Percentiles rank a stretch among this genome's conserved stretches.
These are phyloP conservation scores for Channa argus DNA, from an alignment of 2,113 vertebrate species.

Conservation along the genomic window DNA sequence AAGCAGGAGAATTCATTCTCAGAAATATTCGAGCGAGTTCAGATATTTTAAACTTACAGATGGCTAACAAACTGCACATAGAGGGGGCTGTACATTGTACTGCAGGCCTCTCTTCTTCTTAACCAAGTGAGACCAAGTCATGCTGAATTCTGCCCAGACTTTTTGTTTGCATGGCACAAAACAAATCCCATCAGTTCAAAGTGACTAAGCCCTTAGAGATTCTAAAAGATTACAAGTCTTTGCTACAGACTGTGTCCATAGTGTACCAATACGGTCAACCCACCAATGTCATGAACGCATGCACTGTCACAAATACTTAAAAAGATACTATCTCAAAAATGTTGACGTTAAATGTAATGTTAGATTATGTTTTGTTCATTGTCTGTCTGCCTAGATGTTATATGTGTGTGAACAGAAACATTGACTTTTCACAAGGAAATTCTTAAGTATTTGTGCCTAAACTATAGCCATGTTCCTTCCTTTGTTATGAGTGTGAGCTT, in stretches of 20 bases:
- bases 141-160: slow-evolving; percentile 31
- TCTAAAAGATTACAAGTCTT: slow-evolving; percentile 62
- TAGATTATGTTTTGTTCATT: slow-evolving; percentile 86
- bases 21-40: neutral
- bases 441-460: slow-evolving; percentile 92
- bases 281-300: slow-evolving; percentile 85
- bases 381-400: slow-evolving; percentile 89
- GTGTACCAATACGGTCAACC: slow-evolving; percentile 78
- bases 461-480: slow-evolving; percentile 86
- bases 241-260: slow-evolving; percentile 76
- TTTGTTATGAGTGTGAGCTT: slow-evolving; percentile 68
- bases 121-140: slow-evolving; percentile 26
- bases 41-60: too few relatives aligned
- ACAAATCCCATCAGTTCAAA: slow-evolving; percentile 59
- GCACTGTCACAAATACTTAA: slow-evolving; percentile 87
- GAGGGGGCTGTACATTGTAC: slow-evolving; percentile 18
- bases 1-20: slow-evolving; percentile 42
- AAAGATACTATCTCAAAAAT: slow-evolving; percentile 82
- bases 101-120: slow-evolving; percentile 18
- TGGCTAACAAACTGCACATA: slow-evolving; percentile 10
- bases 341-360: slow-evolving; percentile 89
- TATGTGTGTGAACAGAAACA: slow-evolving; percentile 84
- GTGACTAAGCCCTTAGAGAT: slow-evolving; percentile 72
- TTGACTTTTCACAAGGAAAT: slow-evolving; percentile 84
- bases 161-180: slow-evolving; percentile 40